A percentile compares a stretch with the other conserved stretches of the same genome.
These are phyloP conservation scores for Brachyptera risi DNA, from an alignment of 2,888 invertebrate species.

Conservation along the genomic window DNA sequence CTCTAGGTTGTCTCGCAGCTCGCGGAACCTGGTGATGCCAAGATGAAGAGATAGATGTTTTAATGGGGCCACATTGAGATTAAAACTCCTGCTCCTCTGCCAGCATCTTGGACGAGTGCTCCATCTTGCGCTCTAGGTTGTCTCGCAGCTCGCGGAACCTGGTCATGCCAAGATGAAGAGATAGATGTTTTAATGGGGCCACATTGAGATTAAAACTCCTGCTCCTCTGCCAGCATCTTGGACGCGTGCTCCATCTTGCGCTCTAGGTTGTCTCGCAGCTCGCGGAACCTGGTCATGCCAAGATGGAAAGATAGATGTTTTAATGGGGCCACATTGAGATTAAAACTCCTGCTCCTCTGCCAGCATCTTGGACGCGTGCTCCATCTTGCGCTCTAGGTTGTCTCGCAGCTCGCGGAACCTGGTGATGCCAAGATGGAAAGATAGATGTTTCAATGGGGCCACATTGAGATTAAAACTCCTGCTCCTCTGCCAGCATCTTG, in stretches of 20 bases:
- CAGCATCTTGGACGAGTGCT: neutral
- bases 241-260: slow-evolving; percentile 16
- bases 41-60: too few species aligned
- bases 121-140: slow-evolving; percentile 19
- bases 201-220: too few species aligned
- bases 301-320: too few species aligned
- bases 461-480: too few species aligned
- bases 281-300: too few species aligned
- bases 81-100: slow-evolving; percentile 27
- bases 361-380: slow-evolving; percentile 1
- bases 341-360: slow-evolving; percentile 27
- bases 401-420: slow-evolving; percentile 47
- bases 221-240: slow-evolving; percentile 20
- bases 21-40: too few species aligned
- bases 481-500: slow-evolving; percentile 20
- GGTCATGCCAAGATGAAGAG: too few species aligned
- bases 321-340: too few species aligned
- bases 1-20: slow-evolving; percentile 21
- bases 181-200: too few species aligned
- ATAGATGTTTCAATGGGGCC: too few species aligned
- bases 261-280: slow-evolving; percentile 21
- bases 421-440: too few species aligned
- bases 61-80: too few species aligned
- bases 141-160: slow-evolving; percentile 47
- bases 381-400: slow-evolving; percentile 19